Conservation (phyloP, 2,797 vertebrate species). For the Crenuchus spilurus region DNA sequence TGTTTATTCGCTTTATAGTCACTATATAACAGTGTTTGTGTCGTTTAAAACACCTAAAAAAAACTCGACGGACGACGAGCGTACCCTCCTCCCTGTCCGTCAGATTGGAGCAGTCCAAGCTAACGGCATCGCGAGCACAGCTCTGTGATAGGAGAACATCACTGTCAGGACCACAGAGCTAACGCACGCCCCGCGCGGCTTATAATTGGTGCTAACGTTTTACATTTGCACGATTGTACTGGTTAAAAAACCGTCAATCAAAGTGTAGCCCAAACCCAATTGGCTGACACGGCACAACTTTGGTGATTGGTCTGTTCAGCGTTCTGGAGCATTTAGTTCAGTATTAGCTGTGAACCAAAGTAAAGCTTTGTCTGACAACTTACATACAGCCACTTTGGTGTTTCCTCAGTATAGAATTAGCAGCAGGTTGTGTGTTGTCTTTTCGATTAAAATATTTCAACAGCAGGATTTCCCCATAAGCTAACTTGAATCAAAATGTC, state of each 20-base stretch:
- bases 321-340: too few species aligned
- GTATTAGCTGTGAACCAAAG: too few species aligned
- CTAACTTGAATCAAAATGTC: too few species aligned
- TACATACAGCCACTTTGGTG: too few species aligned
- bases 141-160: constrained; percentile 48
- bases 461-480: too few species aligned
- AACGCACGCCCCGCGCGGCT: constrained; percentile 26
- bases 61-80: constrained; percentile 63
- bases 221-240: constrained; percentile 47
- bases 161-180: constrained; percentile 48
- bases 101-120: constrained; percentile 55
- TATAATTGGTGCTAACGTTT: constrained; percentile 43
- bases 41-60: constrained; percentile 57
- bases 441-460: too few species aligned
- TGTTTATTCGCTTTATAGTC: constrained; percentile 8
- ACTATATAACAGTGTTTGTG: constrained; percentile 41
- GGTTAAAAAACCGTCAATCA: constrained; percentile 54
- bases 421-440: too few species aligned
- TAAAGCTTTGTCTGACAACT: too few species aligned
- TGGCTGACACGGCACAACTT: too few species aligned
- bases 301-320: too few species aligned
- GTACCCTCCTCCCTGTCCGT: constrained; percentile 56
- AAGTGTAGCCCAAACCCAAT: not conserved
- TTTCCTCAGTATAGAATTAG: too few species aligned
- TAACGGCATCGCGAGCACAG: constrained; percentile 50